Evolutionary conservation across 2,888 invertebrate genomes (phyloP), one percentile per base, ranked within the genome.

Genomic region (Sphinx pinastri): DNA sequence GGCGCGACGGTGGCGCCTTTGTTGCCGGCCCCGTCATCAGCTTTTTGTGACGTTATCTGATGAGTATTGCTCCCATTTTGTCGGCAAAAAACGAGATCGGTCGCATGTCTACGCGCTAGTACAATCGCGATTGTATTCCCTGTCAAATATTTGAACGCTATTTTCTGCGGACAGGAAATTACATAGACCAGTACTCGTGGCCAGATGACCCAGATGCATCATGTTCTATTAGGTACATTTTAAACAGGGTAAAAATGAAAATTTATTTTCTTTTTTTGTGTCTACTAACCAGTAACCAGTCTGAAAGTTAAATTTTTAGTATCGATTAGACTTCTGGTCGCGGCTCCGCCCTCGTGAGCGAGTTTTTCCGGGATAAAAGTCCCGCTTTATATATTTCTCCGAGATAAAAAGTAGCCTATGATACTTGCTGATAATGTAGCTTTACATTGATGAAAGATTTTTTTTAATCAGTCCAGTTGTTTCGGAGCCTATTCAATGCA

Each of bases 11-110:
- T 91, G 92, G 93, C 92, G 90, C 88, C 92, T 92, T 94, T 94
- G 93, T 91, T 80, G 81, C 77, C 77, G 81, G 73, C 81, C 77
- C 90, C 89, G 90, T 93, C 92, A 88, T 86, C 92, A 86, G 84
- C 82, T 93, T 93, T 94, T 94, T 93, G 86, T 90, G 83, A 81
- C 82, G 81, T 89, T 93, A 93, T 93, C 93, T 92, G 93, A 94
- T 94, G 92, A 91, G 87, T 90, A 90, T 86, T 92, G 92, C 93
- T 93, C 92, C 90, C 91, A 94, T 94, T 93, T 89, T 79, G 84
- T 79, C 80, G 81, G 90, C 87, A 92, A 92, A 93, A 92, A 93
- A 90, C 59, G 70, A 74, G 77, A 85, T 81, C 80, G 81, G 81
- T 79, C 80, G 79, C 80, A 77, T 77, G 73, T 76, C 71, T 68